Percentiles rank a stretch among this genome's conserved stretches.
Evolutionary conservation across 2,113 vertebrate species (phyloP).

Genomic region (Chloroceryle aenea): DNA sequence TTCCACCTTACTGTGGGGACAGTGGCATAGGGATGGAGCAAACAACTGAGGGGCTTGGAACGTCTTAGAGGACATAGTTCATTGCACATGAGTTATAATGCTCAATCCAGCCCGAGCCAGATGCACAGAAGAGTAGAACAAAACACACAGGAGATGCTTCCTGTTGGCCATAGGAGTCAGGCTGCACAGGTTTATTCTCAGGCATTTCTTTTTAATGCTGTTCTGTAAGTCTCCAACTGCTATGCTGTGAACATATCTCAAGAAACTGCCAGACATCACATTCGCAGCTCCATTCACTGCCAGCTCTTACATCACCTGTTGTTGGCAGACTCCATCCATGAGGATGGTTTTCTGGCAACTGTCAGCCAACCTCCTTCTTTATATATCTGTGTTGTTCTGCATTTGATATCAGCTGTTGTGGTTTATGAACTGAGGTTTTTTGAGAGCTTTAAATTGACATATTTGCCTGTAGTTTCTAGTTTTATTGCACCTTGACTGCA

Average conservation of each 20-base stretch:
- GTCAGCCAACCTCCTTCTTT: neutral
- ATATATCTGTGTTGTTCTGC: neutral
- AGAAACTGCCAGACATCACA: neutral
- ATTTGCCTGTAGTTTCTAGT: neutral
- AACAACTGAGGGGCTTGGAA: neutral
- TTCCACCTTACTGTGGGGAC: neutral
- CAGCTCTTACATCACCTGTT: constrained; percentile 37
- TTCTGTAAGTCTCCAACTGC: neutral
- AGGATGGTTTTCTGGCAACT: neutral
- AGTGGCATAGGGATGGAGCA: neutral
- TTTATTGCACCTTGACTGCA: neutral
- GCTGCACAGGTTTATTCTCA: neutral
- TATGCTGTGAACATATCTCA: neutral
- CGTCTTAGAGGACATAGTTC: neutral
- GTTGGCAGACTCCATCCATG: neutral
- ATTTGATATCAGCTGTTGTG: neutral
- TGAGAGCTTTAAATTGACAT: neutral
- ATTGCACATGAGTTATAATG: neutral
- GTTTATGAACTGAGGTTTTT: neutral
- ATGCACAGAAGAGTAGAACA: rapidly evolving
- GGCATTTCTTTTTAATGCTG: neutral
- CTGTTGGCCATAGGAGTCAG: neutral
- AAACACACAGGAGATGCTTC: neutral
- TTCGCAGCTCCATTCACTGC: neutral
- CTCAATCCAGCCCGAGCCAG: neutral